Percentiles rank a stretch among this genome's conserved stretches.
Conservation (phyloP, 2,888 invertebrate species). For the Malthinus seriepunctatus region DNA sequence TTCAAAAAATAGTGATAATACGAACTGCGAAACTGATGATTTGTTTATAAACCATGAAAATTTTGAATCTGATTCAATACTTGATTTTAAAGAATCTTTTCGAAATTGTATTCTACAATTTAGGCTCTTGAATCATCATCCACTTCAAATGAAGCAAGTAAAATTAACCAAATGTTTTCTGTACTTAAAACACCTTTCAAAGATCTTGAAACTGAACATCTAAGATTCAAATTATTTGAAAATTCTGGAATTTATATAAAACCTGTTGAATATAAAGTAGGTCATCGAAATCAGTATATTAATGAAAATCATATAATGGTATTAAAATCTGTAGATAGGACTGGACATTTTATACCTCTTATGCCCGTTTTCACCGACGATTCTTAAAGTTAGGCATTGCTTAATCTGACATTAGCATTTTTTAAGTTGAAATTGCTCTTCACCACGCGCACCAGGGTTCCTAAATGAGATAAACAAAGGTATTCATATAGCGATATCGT, state of each 20-base stretch:
- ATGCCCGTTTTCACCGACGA: too few relatives aligned
- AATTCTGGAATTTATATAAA: not conserved
- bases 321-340: not conserved
- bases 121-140: not conserved
- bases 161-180: not conserved
- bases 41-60: not conserved
- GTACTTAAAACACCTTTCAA: not conserved
- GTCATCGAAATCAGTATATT: not conserved
- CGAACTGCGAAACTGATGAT: not conserved
- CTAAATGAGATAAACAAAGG: too few relatives aligned
- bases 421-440: too few relatives aligned
- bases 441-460: too few relatives aligned
- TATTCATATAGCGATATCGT: too few relatives aligned
- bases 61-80: not conserved
- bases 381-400: too few relatives aligned
- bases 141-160: too few relatives aligned
- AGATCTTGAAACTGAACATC: not conserved
- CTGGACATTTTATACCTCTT: not conserved
- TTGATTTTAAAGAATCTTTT: not conserved
- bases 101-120: not conserved
- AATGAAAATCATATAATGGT: not conserved
- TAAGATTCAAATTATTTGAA: not conserved
- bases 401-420: too few relatives aligned
- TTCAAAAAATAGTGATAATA: not conserved
- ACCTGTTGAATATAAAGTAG: not conserved